Evolutionary conservation across 2,888 invertebrate species (phyloP).

Genomic region (Mesoligia furuncula): DNA sequence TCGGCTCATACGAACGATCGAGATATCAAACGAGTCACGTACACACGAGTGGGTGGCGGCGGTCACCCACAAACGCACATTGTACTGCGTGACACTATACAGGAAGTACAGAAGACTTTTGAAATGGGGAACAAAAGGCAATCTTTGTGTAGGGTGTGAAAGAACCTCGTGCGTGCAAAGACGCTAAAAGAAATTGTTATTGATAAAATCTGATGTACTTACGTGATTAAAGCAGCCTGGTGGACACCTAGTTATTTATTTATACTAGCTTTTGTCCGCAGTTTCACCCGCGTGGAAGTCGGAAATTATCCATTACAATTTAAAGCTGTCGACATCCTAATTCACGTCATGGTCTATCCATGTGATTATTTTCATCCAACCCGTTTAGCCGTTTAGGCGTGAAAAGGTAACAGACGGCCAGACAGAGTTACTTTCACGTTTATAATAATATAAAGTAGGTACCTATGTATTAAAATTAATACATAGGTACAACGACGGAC

Average conservation of each 20-base stretch:
- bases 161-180: neutral
- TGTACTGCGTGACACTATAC: constrained; percentile 30
- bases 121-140: constrained; percentile 11
- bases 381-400: neutral
- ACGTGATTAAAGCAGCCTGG: neutral
- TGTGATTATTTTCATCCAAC: neutral
- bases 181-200: neutral
- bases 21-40: constrained; percentile 71
- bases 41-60: constrained; percentile 59
- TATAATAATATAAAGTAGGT: neutral
- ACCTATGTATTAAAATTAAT: too few relatives aligned
- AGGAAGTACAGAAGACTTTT: constrained; percentile 39
- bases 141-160: neutral
- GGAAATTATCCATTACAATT: neutral
- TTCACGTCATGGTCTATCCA: too few relatives aligned
- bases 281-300: neutral
- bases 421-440: neutral
- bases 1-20: constrained; percentile 58
- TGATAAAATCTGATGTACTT: neutral
- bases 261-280: neutral
- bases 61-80: constrained; percentile 62
- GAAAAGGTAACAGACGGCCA: neutral
- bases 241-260: neutral
- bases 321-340: too few relatives aligned
- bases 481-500: neutral